phyloP scores from a whole-genome alignment of 2,797 vertebrate genomes.

The Pseudochirops corinnae region DNA sequence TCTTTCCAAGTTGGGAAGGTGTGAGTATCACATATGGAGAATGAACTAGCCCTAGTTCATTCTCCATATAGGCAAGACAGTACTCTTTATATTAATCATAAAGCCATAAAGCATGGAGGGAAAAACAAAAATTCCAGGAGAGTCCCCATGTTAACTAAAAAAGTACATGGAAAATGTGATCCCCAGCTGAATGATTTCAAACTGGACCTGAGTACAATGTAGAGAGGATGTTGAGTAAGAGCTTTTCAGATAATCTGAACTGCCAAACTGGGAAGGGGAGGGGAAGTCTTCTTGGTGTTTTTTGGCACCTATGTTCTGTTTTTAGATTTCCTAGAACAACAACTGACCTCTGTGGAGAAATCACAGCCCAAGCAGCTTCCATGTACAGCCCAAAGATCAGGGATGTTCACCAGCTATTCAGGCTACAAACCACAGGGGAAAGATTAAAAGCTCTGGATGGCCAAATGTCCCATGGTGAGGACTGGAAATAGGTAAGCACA shows the following conservation, averaged over 20 bases:
- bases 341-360: not conserved
- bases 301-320: not conserved
- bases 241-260: not conserved
- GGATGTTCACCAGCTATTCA: not conserved
- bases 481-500: not conserved
- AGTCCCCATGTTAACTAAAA: not conserved
- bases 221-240: not conserved
- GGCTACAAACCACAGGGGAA: not conserved
- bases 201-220: not conserved
- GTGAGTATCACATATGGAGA: too few species aligned
- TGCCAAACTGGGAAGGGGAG: not conserved
- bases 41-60: not conserved
- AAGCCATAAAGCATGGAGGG: not conserved
- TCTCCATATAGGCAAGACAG: not conserved
- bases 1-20: not conserved
- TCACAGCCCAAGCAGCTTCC: not conserved
- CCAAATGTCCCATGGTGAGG: not conserved
- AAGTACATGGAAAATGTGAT: not conserved
- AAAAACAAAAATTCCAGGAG: not conserved
- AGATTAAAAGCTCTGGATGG: not conserved
- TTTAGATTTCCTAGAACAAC: not conserved
- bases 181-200: not conserved
- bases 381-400: not conserved
- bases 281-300: not conserved
- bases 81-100: not conserved